phyloP scores from a whole-genome alignment of 1,140 invertebrate genomes.

The Babylonia areolata region DNA sequence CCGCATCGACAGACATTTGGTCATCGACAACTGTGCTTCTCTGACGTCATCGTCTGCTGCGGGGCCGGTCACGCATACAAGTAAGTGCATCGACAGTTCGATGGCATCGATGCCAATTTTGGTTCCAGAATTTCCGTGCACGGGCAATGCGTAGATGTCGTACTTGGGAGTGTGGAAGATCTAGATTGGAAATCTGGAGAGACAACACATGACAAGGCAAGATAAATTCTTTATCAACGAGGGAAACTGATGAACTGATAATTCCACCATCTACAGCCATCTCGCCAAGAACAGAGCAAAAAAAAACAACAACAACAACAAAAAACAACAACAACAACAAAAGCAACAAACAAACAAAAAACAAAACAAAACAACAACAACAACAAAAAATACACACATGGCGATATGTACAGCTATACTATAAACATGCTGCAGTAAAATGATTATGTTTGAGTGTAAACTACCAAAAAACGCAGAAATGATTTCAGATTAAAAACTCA shows the following conservation, averaged over 20 bases:
- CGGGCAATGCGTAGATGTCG: conserved; percentile 68
- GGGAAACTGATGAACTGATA: too few species aligned
- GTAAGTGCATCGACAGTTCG: conserved; percentile 55
- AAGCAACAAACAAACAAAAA: neutral
- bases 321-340: neutral
- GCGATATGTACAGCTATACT: too few species aligned
- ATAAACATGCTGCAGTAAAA: too few species aligned
- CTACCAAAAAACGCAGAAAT: too few species aligned
- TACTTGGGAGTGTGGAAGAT: conserved; percentile 62
- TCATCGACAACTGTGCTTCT: conserved; percentile 65
- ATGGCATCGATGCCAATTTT: conserved; percentile 70
- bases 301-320: too few species aligned
- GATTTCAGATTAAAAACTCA: too few species aligned
- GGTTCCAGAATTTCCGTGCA: conserved; percentile 65
- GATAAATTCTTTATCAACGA: too few species aligned
- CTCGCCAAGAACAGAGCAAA: too few species aligned
- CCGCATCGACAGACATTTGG: conserved; percentile 70
- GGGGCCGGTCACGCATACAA: conserved; percentile 73
- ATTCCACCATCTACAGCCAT: too few species aligned
- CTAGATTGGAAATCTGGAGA: conserved; percentile 67
- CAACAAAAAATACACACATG: too few species aligned
- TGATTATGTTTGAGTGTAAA: too few species aligned
- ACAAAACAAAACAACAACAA: too few species aligned
- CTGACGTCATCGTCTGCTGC: conserved; percentile 68
- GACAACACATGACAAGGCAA: neutral